These are phyloP conservation scores for Andricus curvator DNA, from an alignment of 2,888 invertebrate genomes.

Conservation along the genomic window DNA sequence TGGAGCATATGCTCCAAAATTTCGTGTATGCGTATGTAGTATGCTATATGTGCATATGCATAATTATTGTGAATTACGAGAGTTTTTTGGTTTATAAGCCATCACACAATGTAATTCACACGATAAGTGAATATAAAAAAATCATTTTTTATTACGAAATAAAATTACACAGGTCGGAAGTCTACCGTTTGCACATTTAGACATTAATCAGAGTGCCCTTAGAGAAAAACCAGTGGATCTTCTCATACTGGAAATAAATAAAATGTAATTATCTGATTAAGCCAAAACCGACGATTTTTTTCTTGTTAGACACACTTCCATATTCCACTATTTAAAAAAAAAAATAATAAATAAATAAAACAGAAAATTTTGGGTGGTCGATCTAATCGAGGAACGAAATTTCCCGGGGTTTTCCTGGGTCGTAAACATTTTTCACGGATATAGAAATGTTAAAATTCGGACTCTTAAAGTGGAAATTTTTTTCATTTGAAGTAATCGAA, in stretches of 20 bases:
- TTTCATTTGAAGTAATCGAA: too few species aligned
- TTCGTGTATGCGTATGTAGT: constrained; percentile 21
- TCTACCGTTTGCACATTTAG: constrained; percentile 40
- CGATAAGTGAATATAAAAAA: constrained; percentile 23
- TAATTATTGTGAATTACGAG: not conserved
- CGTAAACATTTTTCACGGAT: too few species aligned
- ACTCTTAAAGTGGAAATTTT: too few species aligned
- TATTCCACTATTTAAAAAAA: not conserved
- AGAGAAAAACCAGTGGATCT: constrained; percentile 39
- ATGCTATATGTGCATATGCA: not conserved
- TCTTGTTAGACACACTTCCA: not conserved
- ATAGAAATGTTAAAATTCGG: too few species aligned
- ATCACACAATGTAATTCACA: constrained; percentile 31
- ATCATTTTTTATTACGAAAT: constrained; percentile 34
- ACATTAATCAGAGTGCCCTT: constrained; percentile 40
- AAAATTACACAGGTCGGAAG: constrained; percentile 28
- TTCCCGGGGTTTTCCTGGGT: too few species aligned
- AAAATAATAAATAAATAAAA: too few species aligned
- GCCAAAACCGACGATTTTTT: constrained; percentile 12
- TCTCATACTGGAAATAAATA: constrained; percentile 40
- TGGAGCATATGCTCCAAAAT: not conserved
- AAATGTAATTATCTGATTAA: constrained; percentile 40
- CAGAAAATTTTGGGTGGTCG: too few species aligned
- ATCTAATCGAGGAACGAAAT: too few species aligned
- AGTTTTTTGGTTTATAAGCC: constrained; percentile 21